Evolutionary conservation across 2,797 vertebrate genomes (phyloP).

Genomic region (Lycodopsis pacificus): DNA sequence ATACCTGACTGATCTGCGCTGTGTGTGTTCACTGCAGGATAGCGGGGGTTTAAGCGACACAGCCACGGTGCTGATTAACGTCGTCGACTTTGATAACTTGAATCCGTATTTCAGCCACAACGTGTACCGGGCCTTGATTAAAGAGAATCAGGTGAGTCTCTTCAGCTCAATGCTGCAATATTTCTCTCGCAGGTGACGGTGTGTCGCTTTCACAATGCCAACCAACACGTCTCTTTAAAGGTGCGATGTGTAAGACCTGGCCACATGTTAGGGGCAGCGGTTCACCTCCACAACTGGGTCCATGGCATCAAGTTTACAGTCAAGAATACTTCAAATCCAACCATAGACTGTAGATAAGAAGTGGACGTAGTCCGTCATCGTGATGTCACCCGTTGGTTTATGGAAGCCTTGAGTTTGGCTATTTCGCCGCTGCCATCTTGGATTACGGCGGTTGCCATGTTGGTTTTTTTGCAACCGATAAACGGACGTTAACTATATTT

Average conservation of each 20-base stretch:
- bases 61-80: constrained; percentile 62
- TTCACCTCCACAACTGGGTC: background rate
- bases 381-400: no score
- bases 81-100: constrained; percentile 84
- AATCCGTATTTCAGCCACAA: constrained; percentile 84
- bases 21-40: constrained; percentile 73
- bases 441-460: no score
- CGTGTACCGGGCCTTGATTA: constrained; percentile 76
- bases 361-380: no score
- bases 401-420: no score
- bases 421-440: no score
- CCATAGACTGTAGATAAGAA: no score
- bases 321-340: no score
- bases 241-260: background rate
- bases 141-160: constrained; percentile 79
- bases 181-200: background rate
- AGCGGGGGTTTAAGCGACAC: constrained; percentile 48
- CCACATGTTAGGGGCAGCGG: background rate
- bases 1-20: constrained; percentile 9
- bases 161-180: no score
- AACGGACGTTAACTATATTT: no score
- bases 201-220: background rate
- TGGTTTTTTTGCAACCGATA: no score
- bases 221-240: background rate
- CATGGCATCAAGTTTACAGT: background rate